Evolutionary conservation across 2,113 vertebrate species (phyloP).

Genomic region (Rhinopomastus cyanomelas): DNA sequence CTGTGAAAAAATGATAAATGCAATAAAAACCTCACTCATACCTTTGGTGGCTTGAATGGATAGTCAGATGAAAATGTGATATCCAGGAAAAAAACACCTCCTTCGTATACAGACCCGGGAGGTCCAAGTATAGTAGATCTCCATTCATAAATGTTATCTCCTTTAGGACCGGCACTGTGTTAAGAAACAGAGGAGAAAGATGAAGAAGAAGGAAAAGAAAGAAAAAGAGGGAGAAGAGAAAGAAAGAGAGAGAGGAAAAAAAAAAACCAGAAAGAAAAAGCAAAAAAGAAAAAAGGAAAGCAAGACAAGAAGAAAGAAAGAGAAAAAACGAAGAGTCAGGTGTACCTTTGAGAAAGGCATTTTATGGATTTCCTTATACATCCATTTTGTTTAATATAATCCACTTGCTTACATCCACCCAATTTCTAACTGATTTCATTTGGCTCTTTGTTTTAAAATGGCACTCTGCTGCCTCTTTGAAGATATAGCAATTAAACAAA

Average conservation of each 20-base stretch:
- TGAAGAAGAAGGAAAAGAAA: background rate
- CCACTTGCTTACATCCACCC: background rate
- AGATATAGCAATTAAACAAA: background rate
- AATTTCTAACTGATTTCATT: background rate
- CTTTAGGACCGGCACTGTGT: conserved; percentile 91
- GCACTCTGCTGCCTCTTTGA: background rate
- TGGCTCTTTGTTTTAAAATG: background rate
- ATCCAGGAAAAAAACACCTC: conserved; percentile 96
- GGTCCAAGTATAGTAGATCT: conserved; percentile 97
- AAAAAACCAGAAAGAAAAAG: no score
- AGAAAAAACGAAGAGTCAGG: conserved; percentile 23
- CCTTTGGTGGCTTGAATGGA: conserved; percentile 98
- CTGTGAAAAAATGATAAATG: background rate
- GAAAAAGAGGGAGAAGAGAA: no score
- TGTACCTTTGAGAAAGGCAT: background rate
- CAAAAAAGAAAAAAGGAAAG: no score
- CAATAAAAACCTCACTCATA: conserved; percentile 69
- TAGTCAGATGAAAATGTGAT: conserved; percentile 98
- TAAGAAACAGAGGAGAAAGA: conserved; percentile 1
- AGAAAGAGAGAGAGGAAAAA: no score
- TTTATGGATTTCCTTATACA: background rate
- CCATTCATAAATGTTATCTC: conserved; percentile 99
- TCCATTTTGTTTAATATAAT: background rate
- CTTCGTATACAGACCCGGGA: conserved; percentile 95
- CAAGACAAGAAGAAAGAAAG: no score